Conservation (phyloP, 1,140 invertebrate species). For the Eriocheir sinensis region DNA sequence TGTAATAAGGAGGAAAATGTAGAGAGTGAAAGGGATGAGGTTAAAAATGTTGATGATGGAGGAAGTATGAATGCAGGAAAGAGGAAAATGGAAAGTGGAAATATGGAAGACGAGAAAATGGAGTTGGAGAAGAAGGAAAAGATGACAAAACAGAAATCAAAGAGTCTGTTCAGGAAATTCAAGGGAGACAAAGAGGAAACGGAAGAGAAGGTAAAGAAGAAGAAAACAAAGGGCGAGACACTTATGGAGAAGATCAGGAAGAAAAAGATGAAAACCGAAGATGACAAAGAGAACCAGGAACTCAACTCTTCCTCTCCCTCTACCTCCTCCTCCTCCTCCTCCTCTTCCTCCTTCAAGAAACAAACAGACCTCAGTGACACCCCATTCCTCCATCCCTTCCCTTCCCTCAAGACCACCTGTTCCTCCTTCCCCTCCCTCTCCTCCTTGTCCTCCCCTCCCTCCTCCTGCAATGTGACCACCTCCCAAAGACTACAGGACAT, state of each 20-base stretch:
- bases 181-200: constrained; percentile 6
- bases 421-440: background rate
- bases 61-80: background rate
- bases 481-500: background rate
- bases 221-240: background rate
- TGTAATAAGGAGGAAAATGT: too few relatives aligned
- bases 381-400: background rate
- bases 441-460: background rate
- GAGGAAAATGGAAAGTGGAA: background rate
- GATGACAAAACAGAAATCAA: background rate
- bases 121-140: background rate
- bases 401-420: background rate
- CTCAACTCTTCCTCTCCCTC: too few relatives aligned
- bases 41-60: too few relatives aligned
- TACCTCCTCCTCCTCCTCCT: too few relatives aligned
- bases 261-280: too few relatives aligned
- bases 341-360: too few relatives aligned
- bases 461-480: background rate
- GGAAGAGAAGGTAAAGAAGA: background rate
- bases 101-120: background rate
- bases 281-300: background rate
- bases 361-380: background rate
- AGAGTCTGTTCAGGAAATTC: background rate
- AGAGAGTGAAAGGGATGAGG: too few relatives aligned
- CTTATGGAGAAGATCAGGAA: background rate